Evolutionary conservation across 2,113 vertebrate species (phyloP).

Genomic region (Chaetodon trifascialis): DNA sequence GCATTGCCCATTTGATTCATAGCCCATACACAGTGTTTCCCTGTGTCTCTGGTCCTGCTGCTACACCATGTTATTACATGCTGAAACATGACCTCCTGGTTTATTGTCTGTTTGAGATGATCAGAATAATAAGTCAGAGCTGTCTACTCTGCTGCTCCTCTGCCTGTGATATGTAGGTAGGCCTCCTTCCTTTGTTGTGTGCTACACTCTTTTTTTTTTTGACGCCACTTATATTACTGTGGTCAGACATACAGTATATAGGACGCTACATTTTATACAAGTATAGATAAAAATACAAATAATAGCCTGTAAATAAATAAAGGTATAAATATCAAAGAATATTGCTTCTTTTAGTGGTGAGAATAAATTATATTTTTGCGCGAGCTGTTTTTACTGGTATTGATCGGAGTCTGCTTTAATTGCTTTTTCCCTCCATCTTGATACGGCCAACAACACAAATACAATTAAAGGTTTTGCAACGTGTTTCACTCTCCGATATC

Average conservation of each 20-base stretch:
- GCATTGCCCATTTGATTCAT: constrained; percentile 81
- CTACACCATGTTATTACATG: constrained; percentile 75
- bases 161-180: constrained; percentile 60
- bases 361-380: constrained; percentile 56
- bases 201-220: constrained; percentile 32
- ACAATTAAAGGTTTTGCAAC: constrained; percentile 73
- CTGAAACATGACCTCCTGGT: constrained; percentile 79
- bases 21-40: constrained; percentile 60
- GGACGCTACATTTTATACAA: no score
- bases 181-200: constrained; percentile 45
- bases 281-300: constrained; percentile 12
- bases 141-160: constrained; percentile 67
- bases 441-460: constrained; percentile 66
- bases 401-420: constrained; percentile 68
- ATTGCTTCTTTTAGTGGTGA: constrained; percentile 27
- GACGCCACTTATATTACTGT: constrained; percentile 21
- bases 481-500: constrained; percentile 62
- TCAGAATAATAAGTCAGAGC: constrained; percentile 83
- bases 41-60: constrained; percentile 72
- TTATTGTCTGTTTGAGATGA: constrained; percentile 83
- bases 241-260: neutral
- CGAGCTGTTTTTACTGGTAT: constrained; percentile 58
- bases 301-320: neutral
- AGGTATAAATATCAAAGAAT: constrained; percentile 11
- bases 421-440: constrained; percentile 69